These are phyloP conservation scores for Melipona quadrifasciata DNA, from an alignment of 1,140 invertebrate genomes.

Conservation along the genomic window DNA sequence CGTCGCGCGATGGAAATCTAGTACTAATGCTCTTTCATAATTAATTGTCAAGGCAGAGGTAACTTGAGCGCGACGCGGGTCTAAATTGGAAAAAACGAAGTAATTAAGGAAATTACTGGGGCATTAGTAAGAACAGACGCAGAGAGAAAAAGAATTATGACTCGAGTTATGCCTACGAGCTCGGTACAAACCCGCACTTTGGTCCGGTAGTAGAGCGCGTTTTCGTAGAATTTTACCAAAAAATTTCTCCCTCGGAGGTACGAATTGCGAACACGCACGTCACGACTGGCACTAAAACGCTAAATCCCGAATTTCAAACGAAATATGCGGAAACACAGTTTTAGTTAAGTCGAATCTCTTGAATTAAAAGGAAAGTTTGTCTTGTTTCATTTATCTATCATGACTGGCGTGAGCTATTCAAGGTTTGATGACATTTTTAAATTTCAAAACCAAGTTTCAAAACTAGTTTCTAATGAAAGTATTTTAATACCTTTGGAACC, in stretches of 20 bases:
- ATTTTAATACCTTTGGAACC: not conserved
- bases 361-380: not conserved
- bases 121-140: not conserved
- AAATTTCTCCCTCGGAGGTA: not conserved
- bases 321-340: too few relatives aligned
- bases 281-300: not conserved
- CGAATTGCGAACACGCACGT: not conserved
- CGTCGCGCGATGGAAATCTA: not conserved
- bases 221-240: not conserved
- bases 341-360: too few relatives aligned
- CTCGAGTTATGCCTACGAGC: too few relatives aligned
- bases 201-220: not conserved
- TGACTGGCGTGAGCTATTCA: not conserved
- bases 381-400: not conserved
- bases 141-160: not conserved
- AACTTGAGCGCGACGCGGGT: not conserved
- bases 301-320: not conserved
- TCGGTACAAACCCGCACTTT: not conserved
- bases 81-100: not conserved
- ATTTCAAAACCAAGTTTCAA: too few relatives aligned
- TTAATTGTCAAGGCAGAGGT: too few relatives aligned
- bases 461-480: not conserved
- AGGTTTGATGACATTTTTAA: too few relatives aligned
- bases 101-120: conserved; percentile 37
- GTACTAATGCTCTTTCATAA: not conserved